Conservation (phyloP, 2,797 vertebrate genomes). For the Acanthurus lineatus region DNA sequence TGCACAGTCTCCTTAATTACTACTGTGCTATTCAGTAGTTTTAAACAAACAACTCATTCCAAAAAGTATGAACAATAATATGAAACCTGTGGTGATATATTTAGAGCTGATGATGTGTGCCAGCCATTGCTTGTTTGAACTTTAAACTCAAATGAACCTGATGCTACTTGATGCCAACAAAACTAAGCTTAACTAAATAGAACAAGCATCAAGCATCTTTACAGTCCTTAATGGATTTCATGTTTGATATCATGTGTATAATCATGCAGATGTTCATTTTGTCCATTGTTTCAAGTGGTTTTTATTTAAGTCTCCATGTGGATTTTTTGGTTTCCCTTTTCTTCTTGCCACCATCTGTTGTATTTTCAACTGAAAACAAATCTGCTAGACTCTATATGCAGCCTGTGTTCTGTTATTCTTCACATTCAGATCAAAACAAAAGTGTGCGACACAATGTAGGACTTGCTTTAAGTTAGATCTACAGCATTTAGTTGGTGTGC, state of each 20-base stretch:
- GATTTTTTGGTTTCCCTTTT: constrained; percentile 18
- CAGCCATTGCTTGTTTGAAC: constrained; percentile 10
- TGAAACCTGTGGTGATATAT: no score
- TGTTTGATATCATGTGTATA: background rate
- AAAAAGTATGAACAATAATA: no score
- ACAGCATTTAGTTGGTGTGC: background rate
- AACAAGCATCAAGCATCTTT: background rate
- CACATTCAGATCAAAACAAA: background rate
- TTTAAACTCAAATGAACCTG: constrained; percentile 11
- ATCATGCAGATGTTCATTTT: constrained; percentile 19
- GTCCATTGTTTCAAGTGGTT: background rate
- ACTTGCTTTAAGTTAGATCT: background rate
- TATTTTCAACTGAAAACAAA: constrained; percentile 5
- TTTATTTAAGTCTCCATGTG: background rate
- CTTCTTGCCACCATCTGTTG: background rate
- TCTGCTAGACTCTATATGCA: background rate
- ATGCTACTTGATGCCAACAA: background rate
- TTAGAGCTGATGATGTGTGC: background rate
- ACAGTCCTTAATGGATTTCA: background rate
- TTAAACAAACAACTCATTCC: constrained; percentile 8
- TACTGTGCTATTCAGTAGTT: background rate
- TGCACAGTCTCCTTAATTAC: background rate
- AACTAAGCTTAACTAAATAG: constrained; percentile 3
- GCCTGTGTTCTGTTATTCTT: background rate
- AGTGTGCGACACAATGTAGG: background rate